A percentile compares a stretch with the other conserved stretches of the same genome.
phyloP scores from a whole-genome alignment of 2,888 invertebrate genomes.

The Dorcus hopei region DNA sequence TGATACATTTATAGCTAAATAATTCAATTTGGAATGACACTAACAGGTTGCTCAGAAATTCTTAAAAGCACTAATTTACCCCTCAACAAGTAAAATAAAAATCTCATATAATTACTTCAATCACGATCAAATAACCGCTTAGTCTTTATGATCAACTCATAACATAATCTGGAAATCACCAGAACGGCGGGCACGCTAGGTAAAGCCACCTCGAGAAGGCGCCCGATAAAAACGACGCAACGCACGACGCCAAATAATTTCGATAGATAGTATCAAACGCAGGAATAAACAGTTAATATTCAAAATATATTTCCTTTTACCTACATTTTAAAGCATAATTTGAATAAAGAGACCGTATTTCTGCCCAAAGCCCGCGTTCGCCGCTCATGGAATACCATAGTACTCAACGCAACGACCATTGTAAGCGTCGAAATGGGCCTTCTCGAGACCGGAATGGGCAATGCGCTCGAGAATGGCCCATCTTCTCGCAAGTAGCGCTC shows the following conservation, averaged over 20 bases:
- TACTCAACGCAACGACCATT: slow-evolving; percentile 45
- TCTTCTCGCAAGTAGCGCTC: slow-evolving; percentile 39
- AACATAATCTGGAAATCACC: slow-evolving; percentile 41
- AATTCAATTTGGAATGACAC: no score
- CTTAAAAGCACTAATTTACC: not conserved
- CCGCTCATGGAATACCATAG: slow-evolving; percentile 43
- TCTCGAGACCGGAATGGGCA: slow-evolving; percentile 47
- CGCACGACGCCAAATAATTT: not conserved
- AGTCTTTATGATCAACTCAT: slow-evolving; percentile 45
- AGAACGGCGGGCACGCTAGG: slow-evolving; percentile 20
- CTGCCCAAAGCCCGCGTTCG: slow-evolving; percentile 22
- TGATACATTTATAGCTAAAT: no score
- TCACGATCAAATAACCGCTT: slow-evolving; percentile 43
- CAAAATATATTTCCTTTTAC: slow-evolving; percentile 25
- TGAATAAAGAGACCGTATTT: slow-evolving; percentile 38
- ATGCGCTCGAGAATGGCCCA: slow-evolving; percentile 46
- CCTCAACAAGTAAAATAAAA: slow-evolving; percentile 44
- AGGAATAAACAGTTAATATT: slow-evolving; percentile 3
- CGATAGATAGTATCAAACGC: not conserved
- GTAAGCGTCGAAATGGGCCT: slow-evolving; percentile 45
- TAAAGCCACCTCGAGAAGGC: not conserved
- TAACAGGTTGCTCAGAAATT: no score
- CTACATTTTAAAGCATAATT: slow-evolving; percentile 35
- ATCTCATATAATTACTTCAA: slow-evolving; percentile 43
- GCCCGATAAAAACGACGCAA: not conserved